These are phyloP conservation scores for Caenorhabditis panamensis DNA, from an alignment of 2,888 invertebrate genomes.

Conservation along the genomic window DNA sequence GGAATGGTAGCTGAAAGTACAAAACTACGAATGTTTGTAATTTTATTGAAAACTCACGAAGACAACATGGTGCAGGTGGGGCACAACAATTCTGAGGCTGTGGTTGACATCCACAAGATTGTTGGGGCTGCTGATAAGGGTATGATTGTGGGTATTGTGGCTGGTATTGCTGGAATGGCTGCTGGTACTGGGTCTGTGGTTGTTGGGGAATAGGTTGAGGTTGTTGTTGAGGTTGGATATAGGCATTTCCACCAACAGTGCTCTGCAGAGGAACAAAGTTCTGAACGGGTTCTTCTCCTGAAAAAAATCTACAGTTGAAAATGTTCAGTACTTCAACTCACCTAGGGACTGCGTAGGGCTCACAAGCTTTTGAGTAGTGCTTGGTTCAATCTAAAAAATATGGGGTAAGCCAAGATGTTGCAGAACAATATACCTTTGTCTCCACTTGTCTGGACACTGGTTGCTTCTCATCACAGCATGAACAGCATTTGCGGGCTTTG, in stretches of 20 bases:
- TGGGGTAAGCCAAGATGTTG: too few relatives aligned
- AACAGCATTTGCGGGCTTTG: conserved; percentile 37
- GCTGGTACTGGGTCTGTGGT: conserved; percentile 32
- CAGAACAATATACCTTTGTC: too few relatives aligned
- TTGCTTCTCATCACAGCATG: conserved; percentile 57
- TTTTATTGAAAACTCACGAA: conserved; percentile 13
- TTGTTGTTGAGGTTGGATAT: conserved; percentile 25
- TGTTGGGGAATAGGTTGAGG: not conserved
- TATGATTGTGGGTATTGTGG: conserved; percentile 51
- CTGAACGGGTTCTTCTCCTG: conserved; percentile 28
- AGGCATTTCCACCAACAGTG: conserved; percentile 27
- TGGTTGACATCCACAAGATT: conserved; percentile 45
- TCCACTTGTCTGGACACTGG: conserved; percentile 43
- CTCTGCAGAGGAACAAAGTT: conserved; percentile 26
- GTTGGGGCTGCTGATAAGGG: conserved; percentile 27
- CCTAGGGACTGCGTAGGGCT: conserved; percentile 17
- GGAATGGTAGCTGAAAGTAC: conserved; percentile 45
- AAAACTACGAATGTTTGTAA: not conserved
- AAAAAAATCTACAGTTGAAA: conserved; percentile 30
- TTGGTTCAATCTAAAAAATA: conserved; percentile 27
- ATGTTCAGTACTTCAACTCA: conserved; percentile 1
- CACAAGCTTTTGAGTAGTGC: conserved; percentile 17
- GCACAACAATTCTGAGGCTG: conserved; percentile 46
- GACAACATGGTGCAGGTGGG: conserved; percentile 48
- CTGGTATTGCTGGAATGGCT: conserved; percentile 57